Percentiles rank a stretch among this genome's conserved stretches.
Evolutionary conservation across 2,113 vertebrate species (phyloP).

Genomic region (Ornithorhynchus anatinus): DNA sequence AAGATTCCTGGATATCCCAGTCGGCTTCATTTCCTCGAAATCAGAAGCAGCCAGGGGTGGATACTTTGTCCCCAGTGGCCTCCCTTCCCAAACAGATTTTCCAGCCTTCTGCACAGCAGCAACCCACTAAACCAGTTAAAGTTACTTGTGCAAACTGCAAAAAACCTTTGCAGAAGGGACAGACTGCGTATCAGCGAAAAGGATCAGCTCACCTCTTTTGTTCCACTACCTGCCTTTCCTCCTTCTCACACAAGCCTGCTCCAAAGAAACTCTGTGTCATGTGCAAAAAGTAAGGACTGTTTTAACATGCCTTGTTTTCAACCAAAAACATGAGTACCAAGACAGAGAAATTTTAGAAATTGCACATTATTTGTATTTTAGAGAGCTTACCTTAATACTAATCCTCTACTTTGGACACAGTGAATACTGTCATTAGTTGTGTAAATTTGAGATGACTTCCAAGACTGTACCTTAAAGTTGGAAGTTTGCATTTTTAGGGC

Average conservation of each 20-base stretch:
- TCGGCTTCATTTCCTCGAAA: slow-evolving; percentile 96
- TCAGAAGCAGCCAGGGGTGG: slow-evolving; percentile 93
- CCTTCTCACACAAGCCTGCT: slow-evolving; percentile 95
- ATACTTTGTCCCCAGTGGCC: slow-evolving; percentile 89
- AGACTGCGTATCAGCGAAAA: slow-evolving; percentile 97
- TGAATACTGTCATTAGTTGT: no score
- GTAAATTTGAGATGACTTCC: no score
- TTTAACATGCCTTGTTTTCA: background rate
- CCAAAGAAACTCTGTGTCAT: slow-evolving; percentile 99
- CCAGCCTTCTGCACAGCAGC: slow-evolving; percentile 83
- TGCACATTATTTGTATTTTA: background rate
- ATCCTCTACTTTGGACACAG: no score
- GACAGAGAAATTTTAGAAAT: background rate
- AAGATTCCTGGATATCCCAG: slow-evolving; percentile 98
- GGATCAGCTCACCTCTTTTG: slow-evolving; percentile 97
- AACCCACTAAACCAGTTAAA: slow-evolving; percentile 91
- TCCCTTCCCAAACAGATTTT: slow-evolving; percentile 91
- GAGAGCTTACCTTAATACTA: no score
- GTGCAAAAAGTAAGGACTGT: slow-evolving; percentile 93
- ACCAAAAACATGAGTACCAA: background rate
- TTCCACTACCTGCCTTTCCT: slow-evolving; percentile 94
- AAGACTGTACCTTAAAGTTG: no score
- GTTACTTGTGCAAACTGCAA: slow-evolving; percentile 97
- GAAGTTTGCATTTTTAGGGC: no score
- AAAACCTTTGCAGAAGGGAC: slow-evolving; percentile 96